Evolutionary conservation across 2,113 vertebrate species (phyloP), one percentile per base, ranked within the genome.

Genomic region (Chauna torquata): DNA sequence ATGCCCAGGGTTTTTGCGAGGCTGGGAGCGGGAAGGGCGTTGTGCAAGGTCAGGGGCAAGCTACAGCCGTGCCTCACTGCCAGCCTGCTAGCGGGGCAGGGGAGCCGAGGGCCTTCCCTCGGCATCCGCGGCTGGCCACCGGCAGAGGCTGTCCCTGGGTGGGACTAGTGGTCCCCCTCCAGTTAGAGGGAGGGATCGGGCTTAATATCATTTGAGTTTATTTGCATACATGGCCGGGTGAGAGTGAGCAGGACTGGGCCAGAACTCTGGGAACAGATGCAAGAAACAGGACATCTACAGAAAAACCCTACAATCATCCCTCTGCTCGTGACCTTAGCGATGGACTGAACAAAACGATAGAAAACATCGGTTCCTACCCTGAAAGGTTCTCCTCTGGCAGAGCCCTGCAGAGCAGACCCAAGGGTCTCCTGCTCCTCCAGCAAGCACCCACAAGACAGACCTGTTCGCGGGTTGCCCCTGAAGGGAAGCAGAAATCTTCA

Each of bases 201-300:
- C 24, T 90, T 57, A 62, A 6, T 27, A 12, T 49, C 4, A 0
- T 38, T 54, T 70, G 38, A 88, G 45, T 52, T 52, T 65, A 69
- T 6, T 57, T 72, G 44, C 0, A 3, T 69, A 47, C 2, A 0
- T 7, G 24, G 17, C 12, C 12, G 0, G 0, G 17, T n/a, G 40
- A 34, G 23, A 85, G 18, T 2, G 20, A 80, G 45, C 2, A 3
- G 8, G 14, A n/a, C n/a, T 3, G 2, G 25, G 57, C 12, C 34
- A 62, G 34, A 88, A 76, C 0, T 69, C 22, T 3, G 6, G 22
- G 15, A 65, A 11, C n/a, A 36, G 50, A 83, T 16, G 8, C 17
- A 75, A 66, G 50, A 77, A 91, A 82, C 4, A 25, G 6, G 20
- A 70, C 30, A 71, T 8, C 16, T 44, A 28, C 3, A 64, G 7